Conservation (phyloP, 2,113 vertebrate species). For the Orientallactaga bullata region DNA sequence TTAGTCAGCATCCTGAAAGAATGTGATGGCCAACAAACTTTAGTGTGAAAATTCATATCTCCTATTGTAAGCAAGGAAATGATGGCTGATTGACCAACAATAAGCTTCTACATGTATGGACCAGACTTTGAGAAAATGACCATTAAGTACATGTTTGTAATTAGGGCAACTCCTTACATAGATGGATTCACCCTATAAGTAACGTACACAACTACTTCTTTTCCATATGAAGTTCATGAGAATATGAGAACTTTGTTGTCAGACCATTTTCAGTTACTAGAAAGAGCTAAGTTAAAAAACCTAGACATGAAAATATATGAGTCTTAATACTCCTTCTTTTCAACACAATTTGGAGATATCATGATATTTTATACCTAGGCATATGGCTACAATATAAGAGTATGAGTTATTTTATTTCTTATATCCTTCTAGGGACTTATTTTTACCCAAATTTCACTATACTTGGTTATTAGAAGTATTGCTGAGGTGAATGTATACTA, state of each 20-base stretch:
- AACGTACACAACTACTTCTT: neutral
- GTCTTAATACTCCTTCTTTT: neutral
- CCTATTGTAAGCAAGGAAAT: neutral
- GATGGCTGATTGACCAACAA: neutral
- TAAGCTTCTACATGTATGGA: neutral
- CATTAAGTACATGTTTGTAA: neutral
- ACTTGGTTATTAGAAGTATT: constrained; percentile 16
- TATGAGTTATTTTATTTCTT: neutral
- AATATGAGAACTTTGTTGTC: neutral
- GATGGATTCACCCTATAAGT: neutral
- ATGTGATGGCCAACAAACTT: neutral
- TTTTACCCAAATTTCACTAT: constrained; percentile 36
- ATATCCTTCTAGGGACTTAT: neutral
- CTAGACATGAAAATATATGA: neutral
- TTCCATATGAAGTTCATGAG: neutral
- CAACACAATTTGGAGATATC: neutral
- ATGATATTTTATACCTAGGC: neutral
- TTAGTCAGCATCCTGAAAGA: neutral
- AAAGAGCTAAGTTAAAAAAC: neutral
- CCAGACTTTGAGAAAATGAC: neutral
- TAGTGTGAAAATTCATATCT: neutral
- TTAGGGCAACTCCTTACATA: accelerated
- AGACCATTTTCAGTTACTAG: neutral
- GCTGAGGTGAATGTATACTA: neutral
- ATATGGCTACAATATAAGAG: neutral